These are phyloP conservation scores for Drosophila sordidapex DNA, from an alignment of 2,888 invertebrate genomes.

Conservation along the genomic window DNA sequence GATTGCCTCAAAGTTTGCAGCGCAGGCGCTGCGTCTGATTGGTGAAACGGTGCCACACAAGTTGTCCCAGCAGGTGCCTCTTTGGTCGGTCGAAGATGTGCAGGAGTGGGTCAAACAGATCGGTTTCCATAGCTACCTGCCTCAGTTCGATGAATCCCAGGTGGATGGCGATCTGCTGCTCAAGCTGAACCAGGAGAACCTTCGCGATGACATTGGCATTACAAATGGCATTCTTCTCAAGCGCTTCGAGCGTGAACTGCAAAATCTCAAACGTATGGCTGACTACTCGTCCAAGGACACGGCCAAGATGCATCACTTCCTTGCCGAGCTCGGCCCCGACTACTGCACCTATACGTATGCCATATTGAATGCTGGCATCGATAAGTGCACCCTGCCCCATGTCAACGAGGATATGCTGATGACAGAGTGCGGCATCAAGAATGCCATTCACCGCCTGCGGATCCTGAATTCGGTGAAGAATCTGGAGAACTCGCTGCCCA, in stretches of 20 bases:
- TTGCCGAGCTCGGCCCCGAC: conserved; percentile 93
- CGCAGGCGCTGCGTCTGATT: conserved; percentile 94
- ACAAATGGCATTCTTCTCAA: conserved; percentile 96
- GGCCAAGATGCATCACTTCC: conserved; percentile 94
- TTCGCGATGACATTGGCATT: conserved; percentile 96
- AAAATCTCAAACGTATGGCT: conserved; percentile 96
- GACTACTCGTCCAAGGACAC: conserved; percentile 98
- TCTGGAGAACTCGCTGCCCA: conserved; percentile 87
- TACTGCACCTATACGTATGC: conserved; percentile 98
- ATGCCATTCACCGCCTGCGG: conserved; percentile 96
- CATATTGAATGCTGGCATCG: conserved; percentile 97
- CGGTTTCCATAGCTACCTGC: conserved; percentile 94
- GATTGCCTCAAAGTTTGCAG: conserved; percentile 98
- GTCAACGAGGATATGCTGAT: conserved; percentile 96
- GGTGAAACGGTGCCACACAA: conserved; percentile 99
- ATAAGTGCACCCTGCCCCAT: conserved; percentile 93
- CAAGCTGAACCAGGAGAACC: conserved; percentile 95
- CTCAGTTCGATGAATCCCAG: conserved; percentile 94
- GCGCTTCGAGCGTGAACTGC: conserved; percentile 96
- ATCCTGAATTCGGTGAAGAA: conserved; percentile 94
- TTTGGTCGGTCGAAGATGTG: conserved; percentile 99
- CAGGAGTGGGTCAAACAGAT: conserved; percentile 99
- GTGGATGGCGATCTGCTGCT: conserved; percentile 98
- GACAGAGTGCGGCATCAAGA: conserved; percentile 95
- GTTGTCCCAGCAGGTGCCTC: conserved; percentile 98